Evolutionary conservation across 2,888 invertebrate genomes (phyloP), one percentile per base, ranked within the genome.

Genomic region (Protonemura montana): DNA sequence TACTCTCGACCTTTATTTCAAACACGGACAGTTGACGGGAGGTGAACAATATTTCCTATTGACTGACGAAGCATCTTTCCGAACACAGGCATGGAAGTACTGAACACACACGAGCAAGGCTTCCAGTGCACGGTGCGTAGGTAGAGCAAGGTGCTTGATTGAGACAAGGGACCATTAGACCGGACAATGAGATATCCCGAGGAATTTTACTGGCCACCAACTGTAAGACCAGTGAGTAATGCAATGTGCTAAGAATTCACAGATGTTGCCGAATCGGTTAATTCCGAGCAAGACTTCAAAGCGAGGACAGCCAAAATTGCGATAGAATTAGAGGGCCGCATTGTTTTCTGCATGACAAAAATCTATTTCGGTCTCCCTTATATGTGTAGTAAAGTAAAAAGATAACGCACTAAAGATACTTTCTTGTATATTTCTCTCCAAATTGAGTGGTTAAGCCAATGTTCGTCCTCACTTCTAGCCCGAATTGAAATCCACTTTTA

Each of bases 61-160:
- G 59, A 59, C 59, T 59, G 59, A 59, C 13, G 59, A 59, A 13
- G 59, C 59, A 59, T 59, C 59, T 10, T 21, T 10, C 21, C 21
- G 59, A 59, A 2, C 59, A 13, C 59, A 2, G 13, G 16, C 13
- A 10, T 10, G 59, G 59, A 21, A 59, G 59, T 59, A 59, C 13
- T 59, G 59, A 59, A 59, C 59, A 59, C 59, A 59, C 59, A 59
- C 21, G 59, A 10, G 59, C 21, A 21, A 3, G 59, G 59, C 59
- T 7, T 59, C 59, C 59, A 1, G 59, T 41, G 41, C 6, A 16
- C 21, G 21, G 59, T 59, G 59, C 59, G 59, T 59, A 59, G 59
- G 59, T 59, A 59, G 59, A 59, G 59, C 59, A 59, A 59, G 59
- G 59, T 59, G 59, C 59, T 59, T 59, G 59, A 59, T 59, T 16